These are phyloP conservation scores for Camponotus fellah DNA, from an alignment of 2,888 invertebrate genomes.

Conservation along the genomic window DNA sequence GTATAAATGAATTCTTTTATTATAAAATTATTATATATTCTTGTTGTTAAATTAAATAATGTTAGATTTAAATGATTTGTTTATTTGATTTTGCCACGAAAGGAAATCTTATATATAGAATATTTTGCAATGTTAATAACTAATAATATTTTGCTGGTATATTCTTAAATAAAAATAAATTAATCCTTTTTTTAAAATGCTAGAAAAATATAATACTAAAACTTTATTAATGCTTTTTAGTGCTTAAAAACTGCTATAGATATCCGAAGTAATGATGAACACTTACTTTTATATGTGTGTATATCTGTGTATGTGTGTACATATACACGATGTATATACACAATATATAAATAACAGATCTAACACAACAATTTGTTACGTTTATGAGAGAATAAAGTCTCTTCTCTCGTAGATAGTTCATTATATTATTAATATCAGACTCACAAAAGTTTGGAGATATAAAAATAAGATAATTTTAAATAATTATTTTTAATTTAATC, in stretches of 20 bases:
- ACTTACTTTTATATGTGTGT: slow-evolving; percentile 12
- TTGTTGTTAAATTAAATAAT: slow-evolving; percentile 22
- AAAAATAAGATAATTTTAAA: slow-evolving; percentile 6
- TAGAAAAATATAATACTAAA: slow-evolving; percentile 9
- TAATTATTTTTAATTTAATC: background rate
- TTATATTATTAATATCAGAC: slow-evolving; percentile 18
- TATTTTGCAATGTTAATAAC: slow-evolving; percentile 4
- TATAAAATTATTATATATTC: slow-evolving; percentile 26
- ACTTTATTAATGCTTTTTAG: slow-evolving; percentile 25
- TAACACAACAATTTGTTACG: slow-evolving; percentile 47
- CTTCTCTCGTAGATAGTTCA: slow-evolving; percentile 15
- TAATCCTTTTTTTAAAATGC: background rate
- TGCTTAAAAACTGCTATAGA: slow-evolving; percentile 17
- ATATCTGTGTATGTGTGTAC: background rate
- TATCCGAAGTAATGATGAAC: slow-evolving; percentile 21
- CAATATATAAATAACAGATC: slow-evolving; percentile 1
- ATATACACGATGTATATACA: background rate
- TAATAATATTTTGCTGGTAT: background rate
- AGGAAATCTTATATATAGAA: background rate
- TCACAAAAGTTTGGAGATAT: background rate
- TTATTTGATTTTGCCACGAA: background rate
- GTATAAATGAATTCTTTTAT: slow-evolving; percentile 17
- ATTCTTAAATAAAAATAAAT: background rate
- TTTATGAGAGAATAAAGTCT: slow-evolving; percentile 48
- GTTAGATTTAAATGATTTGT: background rate